phyloP scores from a whole-genome alignment of 2,113 vertebrate genomes.

The Podarcis raffonei region DNA sequence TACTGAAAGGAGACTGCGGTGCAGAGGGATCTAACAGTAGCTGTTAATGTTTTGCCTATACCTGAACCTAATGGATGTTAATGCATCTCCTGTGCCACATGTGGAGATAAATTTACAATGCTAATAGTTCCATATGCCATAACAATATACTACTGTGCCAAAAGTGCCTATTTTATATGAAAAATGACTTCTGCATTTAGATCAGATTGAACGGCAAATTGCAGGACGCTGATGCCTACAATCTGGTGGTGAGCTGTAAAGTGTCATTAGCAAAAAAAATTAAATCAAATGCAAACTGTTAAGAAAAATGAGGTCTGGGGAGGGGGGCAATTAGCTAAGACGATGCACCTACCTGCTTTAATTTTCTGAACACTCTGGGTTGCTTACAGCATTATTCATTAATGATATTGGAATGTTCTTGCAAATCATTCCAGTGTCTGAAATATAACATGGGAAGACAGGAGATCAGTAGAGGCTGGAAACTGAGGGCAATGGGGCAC shows the following conservation, averaged over 20 bases:
- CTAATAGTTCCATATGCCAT: conserved; percentile 72
- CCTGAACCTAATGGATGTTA: conserved; percentile 77
- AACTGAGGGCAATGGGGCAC: too few species aligned
- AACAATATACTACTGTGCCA: conserved; percentile 69
- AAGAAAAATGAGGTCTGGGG: conserved; percentile 42
- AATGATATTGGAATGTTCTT: background rate
- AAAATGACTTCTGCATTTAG: conserved; percentile 62
- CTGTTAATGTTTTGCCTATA: conserved; percentile 69
- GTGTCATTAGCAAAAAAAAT: conserved; percentile 35
- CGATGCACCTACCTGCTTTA: conserved; percentile 11
- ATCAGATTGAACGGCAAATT: conserved; percentile 68
- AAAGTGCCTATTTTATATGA: conserved; percentile 65
- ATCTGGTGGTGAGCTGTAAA: conserved; percentile 39
- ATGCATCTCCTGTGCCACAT: conserved; percentile 75
- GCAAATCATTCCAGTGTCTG: background rate
- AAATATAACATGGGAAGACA: background rate
- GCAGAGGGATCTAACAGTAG: conserved; percentile 62
- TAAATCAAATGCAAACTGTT: conserved; percentile 55
- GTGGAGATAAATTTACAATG: conserved; percentile 74
- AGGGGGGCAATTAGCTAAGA: conserved; percentile 39
- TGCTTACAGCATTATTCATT: conserved; percentile 1
- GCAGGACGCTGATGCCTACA: conserved; percentile 47
- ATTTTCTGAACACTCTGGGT: conserved; percentile 22
- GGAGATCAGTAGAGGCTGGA: too few species aligned
- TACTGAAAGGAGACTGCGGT: conserved; percentile 76